phyloP scores from a whole-genome alignment of 2,797 vertebrate species.

The Mionectes olivaceus region DNA sequence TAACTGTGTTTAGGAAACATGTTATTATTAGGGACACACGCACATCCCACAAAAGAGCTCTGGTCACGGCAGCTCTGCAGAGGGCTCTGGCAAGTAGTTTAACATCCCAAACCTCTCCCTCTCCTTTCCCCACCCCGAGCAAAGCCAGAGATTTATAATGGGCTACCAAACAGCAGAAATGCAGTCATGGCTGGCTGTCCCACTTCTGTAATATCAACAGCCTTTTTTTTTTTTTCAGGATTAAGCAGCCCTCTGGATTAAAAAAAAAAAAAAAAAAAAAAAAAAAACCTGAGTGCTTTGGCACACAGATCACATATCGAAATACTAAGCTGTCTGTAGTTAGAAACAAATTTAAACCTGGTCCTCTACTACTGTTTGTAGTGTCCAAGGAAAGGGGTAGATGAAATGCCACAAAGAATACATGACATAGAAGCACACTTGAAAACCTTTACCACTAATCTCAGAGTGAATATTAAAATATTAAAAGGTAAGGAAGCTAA shows the following conservation, averaged over 20 bases:
- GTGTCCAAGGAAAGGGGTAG: background rate
- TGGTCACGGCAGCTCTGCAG: background rate
- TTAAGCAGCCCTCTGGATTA: background rate
- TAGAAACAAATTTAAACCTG: background rate
- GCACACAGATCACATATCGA: background rate
- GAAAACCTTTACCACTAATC: background rate
- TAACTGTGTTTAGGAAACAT: slow-evolving; percentile 21
- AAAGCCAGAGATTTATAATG: background rate
- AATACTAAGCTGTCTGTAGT: background rate
- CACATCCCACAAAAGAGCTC: background rate
- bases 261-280: background rate
- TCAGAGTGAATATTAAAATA: background rate
- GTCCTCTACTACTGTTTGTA: background rate
- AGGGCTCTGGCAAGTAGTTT: background rate
- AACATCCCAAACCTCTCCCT: background rate
- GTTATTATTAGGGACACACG: background rate
- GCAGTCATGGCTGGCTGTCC: background rate
- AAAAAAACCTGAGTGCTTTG: background rate
- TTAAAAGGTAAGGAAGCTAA: background rate
- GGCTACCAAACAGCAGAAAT: background rate
- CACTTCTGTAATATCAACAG: background rate
- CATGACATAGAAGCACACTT: background rate
- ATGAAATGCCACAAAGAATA: background rate
- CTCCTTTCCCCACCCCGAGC: background rate
- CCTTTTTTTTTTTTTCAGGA: background rate